phyloP scores from a whole-genome alignment of 2,797 vertebrate genomes.

The Rhadinocentrus ornatus region DNA sequence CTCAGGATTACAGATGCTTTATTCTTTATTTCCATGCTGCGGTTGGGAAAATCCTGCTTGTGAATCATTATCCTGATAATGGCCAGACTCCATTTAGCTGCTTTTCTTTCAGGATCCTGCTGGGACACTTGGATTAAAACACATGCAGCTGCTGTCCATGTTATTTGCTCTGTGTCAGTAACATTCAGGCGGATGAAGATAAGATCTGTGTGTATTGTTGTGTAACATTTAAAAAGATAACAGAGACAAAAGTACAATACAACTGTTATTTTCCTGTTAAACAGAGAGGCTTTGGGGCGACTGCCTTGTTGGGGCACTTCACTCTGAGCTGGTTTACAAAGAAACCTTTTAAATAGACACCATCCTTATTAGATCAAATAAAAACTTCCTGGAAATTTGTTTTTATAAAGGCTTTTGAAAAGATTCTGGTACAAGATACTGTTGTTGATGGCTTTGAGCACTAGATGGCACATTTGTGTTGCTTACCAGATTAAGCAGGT shows the following conservation, averaged over 20 bases:
- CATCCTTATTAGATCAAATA: neutral
- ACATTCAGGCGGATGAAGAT: neutral
- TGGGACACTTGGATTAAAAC: neutral
- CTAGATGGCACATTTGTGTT: conserved; percentile 41
- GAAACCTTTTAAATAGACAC: neutral
- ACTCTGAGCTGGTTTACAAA: neutral
- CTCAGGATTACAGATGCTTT: neutral
- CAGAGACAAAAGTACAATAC: neutral
- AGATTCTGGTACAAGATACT: neutral
- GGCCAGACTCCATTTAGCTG: neutral
- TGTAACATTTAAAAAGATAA: neutral
- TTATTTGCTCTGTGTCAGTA: neutral
- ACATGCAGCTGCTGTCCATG: neutral
- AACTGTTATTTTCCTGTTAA: neutral
- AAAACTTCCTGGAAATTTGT: neutral
- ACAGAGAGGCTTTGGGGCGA: neutral
- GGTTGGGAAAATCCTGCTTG: neutral
- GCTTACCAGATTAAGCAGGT: neutral
- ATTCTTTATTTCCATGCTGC: neutral
- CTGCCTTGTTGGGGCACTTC: neutral
- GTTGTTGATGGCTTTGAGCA: conserved; percentile 22
- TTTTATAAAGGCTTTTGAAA: neutral
- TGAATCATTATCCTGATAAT: neutral
- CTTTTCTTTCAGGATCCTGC: neutral
- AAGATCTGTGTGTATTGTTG: neutral